phyloP scores from a whole-genome alignment of 2,113 vertebrate genomes.

The Solea senegalensis region DNA sequence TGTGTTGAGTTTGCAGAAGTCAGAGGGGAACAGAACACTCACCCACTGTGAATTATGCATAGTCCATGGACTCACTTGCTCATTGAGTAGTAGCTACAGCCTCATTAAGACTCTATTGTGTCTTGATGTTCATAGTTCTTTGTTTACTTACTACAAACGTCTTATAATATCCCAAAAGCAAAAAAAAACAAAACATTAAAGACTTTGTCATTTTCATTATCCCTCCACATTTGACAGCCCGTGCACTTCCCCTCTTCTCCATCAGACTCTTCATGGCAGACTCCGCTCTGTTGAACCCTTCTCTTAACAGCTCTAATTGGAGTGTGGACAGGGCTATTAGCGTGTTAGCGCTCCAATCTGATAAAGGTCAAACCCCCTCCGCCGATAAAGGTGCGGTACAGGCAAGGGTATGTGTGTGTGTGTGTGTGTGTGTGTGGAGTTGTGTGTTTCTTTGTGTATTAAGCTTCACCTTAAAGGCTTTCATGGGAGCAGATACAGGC shows the following conservation, averaged over 20 bases:
- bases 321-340: conserved; percentile 71
- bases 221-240: not conserved
- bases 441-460: conserved; percentile 30
- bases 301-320: conserved; percentile 67
- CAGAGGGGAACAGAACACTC: too few relatives aligned
- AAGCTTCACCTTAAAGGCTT: conserved; percentile 59
- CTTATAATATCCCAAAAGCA: too few relatives aligned
- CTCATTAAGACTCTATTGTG: too few relatives aligned
- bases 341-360: conserved; percentile 67
- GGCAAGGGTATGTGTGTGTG: conserved; percentile 6
- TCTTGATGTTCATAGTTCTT: too few relatives aligned
- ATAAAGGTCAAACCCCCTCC: conserved; percentile 72
- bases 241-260: conserved; percentile 34
- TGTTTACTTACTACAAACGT: too few relatives aligned
- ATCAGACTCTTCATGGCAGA: conserved; percentile 40
- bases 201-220: not conserved
- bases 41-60: too few relatives aligned
- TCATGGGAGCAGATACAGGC: conserved; percentile 12
- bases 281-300: conserved; percentile 40
- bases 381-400: conserved; percentile 23
- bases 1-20: too few relatives aligned
- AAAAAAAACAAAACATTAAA: too few relatives aligned
- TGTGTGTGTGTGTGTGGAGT: conserved; percentile 7
- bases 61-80: too few relatives aligned
- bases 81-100: too few relatives aligned